Percentiles rank a stretch among this genome's conserved stretches.
Conservation (phyloP, 1,140 invertebrate genomes). For the Drosophila parvula region DNA sequence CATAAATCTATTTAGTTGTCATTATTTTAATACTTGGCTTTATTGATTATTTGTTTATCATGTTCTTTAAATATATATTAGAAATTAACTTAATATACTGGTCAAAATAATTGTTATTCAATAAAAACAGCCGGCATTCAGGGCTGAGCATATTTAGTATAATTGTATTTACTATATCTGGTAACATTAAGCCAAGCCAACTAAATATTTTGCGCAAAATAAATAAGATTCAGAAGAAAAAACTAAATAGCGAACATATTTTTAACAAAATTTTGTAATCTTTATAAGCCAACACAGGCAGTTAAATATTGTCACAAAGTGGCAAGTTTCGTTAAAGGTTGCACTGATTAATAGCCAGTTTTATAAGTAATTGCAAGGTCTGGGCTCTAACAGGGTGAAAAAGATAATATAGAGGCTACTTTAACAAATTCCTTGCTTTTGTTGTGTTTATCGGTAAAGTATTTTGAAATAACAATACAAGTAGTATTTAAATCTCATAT, state of each 20-base stretch:
- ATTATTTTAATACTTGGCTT: too few relatives aligned
- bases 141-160: too few relatives aligned
- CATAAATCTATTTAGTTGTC: neutral
- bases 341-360: too few relatives aligned
- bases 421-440: neutral
- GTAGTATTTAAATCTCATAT: too few relatives aligned
- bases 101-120: neutral
- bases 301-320: neutral
- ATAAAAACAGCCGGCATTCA: neutral
- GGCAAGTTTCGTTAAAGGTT: neutral
- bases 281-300: too few relatives aligned
- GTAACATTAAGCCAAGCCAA: neutral
- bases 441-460: neutral
- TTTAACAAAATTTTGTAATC: neutral
- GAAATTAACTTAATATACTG: too few relatives aligned
- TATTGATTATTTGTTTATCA: neutral
- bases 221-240: neutral
- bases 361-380: neutral
- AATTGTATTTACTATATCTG: neutral
- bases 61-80: too few relatives aligned
- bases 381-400: neutral
- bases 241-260: neutral
- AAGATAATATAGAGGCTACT: neutral
- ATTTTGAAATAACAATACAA: neutral
- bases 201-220: constrained; percentile 19